These are phyloP conservation scores for Strigamia transsilvanica DNA, from an alignment of 2,888 invertebrate species.

Conservation along the genomic window DNA sequence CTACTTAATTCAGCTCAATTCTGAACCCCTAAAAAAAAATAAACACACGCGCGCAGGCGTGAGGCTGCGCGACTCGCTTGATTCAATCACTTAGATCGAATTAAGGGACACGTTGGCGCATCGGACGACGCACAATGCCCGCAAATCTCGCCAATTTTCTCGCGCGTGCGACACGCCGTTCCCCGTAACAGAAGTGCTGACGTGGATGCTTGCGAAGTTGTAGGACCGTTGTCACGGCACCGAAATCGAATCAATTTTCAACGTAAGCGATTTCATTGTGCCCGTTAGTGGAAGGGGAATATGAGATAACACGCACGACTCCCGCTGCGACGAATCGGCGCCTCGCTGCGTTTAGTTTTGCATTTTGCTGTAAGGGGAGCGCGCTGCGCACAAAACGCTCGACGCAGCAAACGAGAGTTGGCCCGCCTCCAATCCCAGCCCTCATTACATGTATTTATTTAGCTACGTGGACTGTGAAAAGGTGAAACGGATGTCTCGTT, in stretches of 20 bases:
- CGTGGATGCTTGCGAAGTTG: neutral
- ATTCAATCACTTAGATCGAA: conserved; percentile 48
- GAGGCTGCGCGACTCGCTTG: conserved; percentile 6
- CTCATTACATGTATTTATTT: conserved; percentile 6
- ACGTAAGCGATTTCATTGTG: conserved; percentile 51
- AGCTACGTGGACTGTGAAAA: neutral
- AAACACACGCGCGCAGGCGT: neutral
- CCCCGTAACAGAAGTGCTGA: conserved; percentile 27
- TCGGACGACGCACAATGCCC: conserved; percentile 37
- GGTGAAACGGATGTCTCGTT: neutral
- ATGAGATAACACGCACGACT: conserved; percentile 44
- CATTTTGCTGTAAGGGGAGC: neutral
- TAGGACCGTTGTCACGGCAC: conserved; percentile 10
- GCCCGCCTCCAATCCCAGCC: neutral
- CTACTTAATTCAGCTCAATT: no score
- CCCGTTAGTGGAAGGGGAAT: conserved; percentile 39
- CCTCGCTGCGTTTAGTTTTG: neutral
- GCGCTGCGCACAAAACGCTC: neutral
- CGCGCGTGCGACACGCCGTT: conserved; percentile 32
- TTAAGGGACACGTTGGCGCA: conserved; percentile 28
- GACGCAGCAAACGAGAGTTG: conserved; percentile 31
- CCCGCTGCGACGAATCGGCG: neutral
- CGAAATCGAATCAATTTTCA: conserved; percentile 51
- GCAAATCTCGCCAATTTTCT: conserved; percentile 50
- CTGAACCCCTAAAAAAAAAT: neutral